Base-by-base conservation (phyloP, 1,140 invertebrate species). In the Telenomus remus region DNA sequence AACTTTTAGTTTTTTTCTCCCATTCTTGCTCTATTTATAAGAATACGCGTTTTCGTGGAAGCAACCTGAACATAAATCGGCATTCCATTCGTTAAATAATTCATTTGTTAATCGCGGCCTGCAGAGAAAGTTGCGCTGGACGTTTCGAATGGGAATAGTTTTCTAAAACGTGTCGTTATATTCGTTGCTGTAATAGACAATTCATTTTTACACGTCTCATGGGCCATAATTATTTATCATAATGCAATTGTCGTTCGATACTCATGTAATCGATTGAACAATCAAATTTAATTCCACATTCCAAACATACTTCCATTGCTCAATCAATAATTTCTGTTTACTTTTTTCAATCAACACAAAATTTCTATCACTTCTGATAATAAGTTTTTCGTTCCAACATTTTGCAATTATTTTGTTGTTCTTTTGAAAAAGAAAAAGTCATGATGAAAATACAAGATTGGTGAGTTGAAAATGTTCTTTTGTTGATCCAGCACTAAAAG, bases 41-140 rank as follows among this genome's bases (percentile, higher is more conserved):
- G 19, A 50, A 44, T 68, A 70, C 44, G 44, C 10, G 8, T 61
- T 75, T 63, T 53, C 72, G 43, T 64, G 44, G 49, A 71, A 71
- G 65, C 59, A 64, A 44, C 66, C 56, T 55, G 51, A 53, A 8
- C 60, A 46, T 78, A 70, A 72, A 72, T 64, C 60, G 55, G 56
- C 54, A 66, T 76, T 75, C 56, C 64, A 34, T 74, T 65, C 64
- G 48, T 77, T 81, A 79, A 82, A 81, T 82, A 79, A 81, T 82
- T 81, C 79, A 82, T 80, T 82, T 78, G 75, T 81, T 78, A 76
- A 79, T 76, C 78, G n/a, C n/a, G 74, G 44, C 54, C 46, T 43
- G 61, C 37, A 39, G 78, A 79, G 81, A 82, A 82, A 82, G 80
- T 78, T 65, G 59, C 46, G 50, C 37, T 53, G 50, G 59, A 64